These are phyloP conservation scores for Plumapathes pennacea DNA, from an alignment of 92 coral and sea anemone species.

Conservation along the genomic window DNA sequence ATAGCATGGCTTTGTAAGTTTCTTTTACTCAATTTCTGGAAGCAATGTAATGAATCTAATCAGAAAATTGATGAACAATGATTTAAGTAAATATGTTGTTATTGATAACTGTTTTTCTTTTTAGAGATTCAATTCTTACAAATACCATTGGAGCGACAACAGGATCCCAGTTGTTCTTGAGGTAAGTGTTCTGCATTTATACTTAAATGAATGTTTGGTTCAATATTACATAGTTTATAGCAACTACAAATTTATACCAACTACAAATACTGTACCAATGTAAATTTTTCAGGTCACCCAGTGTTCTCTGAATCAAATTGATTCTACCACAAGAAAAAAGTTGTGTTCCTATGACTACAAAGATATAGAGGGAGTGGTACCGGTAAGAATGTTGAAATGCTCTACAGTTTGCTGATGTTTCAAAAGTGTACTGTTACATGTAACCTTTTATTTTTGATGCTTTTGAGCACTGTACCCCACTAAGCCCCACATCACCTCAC, in stretches of 20 bases:
- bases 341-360: constrained; percentile 90
- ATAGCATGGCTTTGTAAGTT: no score
- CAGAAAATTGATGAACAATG: no score
- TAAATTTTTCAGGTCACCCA: constrained; percentile 72
- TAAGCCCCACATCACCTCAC: no score
- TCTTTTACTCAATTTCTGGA: not conserved
- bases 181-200: constrained; percentile 37
- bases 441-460: no score
- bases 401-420: no score
- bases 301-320: constrained; percentile 91
- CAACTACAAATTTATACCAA: no score
- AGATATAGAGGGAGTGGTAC: constrained; percentile 84
- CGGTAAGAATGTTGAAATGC: constrained; percentile 42
- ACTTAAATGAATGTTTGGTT: not conserved
- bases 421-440: no score
- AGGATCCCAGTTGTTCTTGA: constrained; percentile 89
- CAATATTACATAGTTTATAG: no score
- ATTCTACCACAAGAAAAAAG: constrained; percentile 73
- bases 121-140: constrained; percentile 90
- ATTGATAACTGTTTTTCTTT: constrained; percentile 2
- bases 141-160: constrained; percentile 97
- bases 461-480: no score
- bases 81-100: not conserved
- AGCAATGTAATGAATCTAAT: no score
- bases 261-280: no score